Conservation (phyloP, 2,888 invertebrate genomes). For the Thymelicus sylvestris region DNA sequence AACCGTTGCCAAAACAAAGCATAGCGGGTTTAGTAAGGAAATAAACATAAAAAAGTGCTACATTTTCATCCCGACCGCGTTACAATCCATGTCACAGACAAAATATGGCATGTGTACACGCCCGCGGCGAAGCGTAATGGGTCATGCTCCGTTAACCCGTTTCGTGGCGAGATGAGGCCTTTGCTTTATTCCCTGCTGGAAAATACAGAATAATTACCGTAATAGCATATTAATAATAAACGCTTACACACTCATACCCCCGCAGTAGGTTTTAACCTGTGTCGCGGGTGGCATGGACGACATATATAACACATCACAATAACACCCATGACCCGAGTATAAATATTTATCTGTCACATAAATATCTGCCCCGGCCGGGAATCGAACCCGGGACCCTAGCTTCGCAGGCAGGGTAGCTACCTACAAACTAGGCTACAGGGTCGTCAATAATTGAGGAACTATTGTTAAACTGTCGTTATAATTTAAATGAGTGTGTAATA, state of each 20-base stretch:
- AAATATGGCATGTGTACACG: neutral
- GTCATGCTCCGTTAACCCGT: conserved; percentile 15
- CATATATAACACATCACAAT: too few relatives aligned
- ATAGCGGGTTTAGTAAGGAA: too few relatives aligned
- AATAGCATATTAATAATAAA: neutral
- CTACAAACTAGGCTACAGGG: too few relatives aligned
- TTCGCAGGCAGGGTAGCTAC: too few relatives aligned
- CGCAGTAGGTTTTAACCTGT: too few relatives aligned
- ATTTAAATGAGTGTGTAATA: neutral
- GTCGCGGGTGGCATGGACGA: too few relatives aligned
- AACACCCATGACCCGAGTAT: too few relatives aligned
- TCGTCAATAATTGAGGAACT: neutral
- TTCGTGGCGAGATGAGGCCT: conserved; percentile 3
- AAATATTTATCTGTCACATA: too few relatives aligned
- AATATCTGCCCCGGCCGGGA: too few relatives aligned
- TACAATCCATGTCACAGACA: neutral
- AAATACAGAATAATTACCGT: neutral
- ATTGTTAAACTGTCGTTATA: neutral
- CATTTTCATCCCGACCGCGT: neutral
- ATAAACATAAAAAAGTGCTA: neutral
- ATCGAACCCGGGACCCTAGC: too few relatives aligned
- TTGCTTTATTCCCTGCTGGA: neutral
- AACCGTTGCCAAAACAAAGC: too few relatives aligned
- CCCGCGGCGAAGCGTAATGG: conserved; percentile 8
- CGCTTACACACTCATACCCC: too few relatives aligned